A percentile compares a stretch with the other conserved stretches of the same genome.
phyloP scores from a whole-genome alignment of 2,888 invertebrate species.

The Tenthredo livida region DNA sequence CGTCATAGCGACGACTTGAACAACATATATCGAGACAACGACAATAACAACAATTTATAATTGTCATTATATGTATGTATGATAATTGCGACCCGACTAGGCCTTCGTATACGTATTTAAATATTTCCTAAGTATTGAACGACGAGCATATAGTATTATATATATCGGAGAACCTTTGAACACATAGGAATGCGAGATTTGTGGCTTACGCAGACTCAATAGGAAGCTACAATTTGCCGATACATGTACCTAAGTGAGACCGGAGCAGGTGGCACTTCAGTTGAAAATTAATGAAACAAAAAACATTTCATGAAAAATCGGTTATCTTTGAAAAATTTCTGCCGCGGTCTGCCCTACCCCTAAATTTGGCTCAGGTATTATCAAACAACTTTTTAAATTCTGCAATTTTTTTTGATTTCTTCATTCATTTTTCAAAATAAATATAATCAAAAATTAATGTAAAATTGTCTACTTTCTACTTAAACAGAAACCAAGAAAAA shows the following conservation, averaged over 20 bases:
- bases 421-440: no score
- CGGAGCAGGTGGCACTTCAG: no score
- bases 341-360: no score
- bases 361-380: no score
- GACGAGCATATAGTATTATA: neutral
- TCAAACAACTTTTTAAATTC: no score
- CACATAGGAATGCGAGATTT: constrained; percentile 18
- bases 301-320: no score
- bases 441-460: no score
- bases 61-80: constrained; percentile 9
- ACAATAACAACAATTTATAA: neutral
- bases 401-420: no score
- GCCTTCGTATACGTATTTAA: constrained; percentile 12
- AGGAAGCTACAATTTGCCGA: no score
- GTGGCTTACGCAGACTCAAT: neutral
- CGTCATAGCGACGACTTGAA: neutral
- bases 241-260: neutral
- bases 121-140: constrained; percentile 1
- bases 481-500: no score
- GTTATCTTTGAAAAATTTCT: neutral
- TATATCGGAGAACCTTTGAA: neutral
- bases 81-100: neutral
- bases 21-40: neutral
- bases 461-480: no score
- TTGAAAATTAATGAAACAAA: no score